Evolutionary conservation across 2,888 invertebrate species (phyloP).

Genomic region (Eupithecia centaureata): DNA sequence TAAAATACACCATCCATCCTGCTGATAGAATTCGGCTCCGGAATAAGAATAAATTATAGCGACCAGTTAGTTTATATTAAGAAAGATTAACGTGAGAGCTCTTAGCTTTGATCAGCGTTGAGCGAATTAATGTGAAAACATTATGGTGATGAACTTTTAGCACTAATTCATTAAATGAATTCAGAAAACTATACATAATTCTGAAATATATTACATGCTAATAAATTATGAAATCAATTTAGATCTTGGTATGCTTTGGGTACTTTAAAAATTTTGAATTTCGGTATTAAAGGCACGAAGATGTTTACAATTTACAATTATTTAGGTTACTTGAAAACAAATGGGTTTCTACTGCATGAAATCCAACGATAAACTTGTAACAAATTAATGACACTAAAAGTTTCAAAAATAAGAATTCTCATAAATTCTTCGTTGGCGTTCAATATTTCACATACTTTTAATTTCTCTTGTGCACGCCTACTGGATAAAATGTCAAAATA

Average conservation of each 20-base stretch:
- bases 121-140: slow-evolving; percentile 9
- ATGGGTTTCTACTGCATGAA: not conserved
- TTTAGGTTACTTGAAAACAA: not conserved
- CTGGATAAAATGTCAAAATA: not conserved
- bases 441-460: slow-evolving; percentile 48
- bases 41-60: slow-evolving; percentile 48
- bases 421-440: slow-evolving; percentile 28
- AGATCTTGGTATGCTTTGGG: no score
- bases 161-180: not conserved
- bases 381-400: slow-evolving; percentile 36
- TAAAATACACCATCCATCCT: slow-evolving; percentile 61
- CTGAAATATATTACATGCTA: not conserved
- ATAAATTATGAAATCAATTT: not conserved
- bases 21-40: slow-evolving; percentile 54
- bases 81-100: slow-evolving; percentile 12
- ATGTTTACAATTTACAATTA: no score
- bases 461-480: slow-evolving; percentile 46
- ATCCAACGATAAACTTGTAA: slow-evolving; percentile 8
- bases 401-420: slow-evolving; percentile 33
- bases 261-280: no score
- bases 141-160: not conserved
- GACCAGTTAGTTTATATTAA: slow-evolving; percentile 39
- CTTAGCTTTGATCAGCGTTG: not conserved
- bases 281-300: not conserved
- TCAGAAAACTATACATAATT: not conserved